Evolutionary conservation across 2,113 vertebrate species (phyloP).

Genomic region (Mastomys coucha): DNA sequence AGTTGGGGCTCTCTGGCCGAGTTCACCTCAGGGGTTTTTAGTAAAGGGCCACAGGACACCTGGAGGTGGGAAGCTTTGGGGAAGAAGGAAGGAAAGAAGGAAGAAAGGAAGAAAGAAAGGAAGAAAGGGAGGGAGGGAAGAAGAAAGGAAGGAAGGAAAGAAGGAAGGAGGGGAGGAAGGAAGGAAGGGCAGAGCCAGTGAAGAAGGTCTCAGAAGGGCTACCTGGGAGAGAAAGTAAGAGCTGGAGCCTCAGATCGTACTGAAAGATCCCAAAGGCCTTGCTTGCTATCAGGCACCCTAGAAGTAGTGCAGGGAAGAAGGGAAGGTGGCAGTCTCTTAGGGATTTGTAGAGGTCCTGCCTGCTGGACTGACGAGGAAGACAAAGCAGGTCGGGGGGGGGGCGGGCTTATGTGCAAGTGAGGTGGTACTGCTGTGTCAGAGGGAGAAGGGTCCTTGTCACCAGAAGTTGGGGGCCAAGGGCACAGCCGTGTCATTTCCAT

Average conservation of each 20-base stretch:
- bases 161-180: not conserved
- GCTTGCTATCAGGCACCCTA: not conserved
- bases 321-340: not conserved
- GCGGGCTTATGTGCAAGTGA: not conserved
- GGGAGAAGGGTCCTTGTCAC: conserved; percentile 50
- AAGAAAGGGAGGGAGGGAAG: no score
- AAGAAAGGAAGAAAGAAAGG: no score
- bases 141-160: not conserved
- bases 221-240: not conserved
- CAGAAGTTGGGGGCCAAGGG: conserved; percentile 46
- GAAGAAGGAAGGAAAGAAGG: not conserved
- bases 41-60: rapidly evolving
- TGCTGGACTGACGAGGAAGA: not conserved
- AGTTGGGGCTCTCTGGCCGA: no score
- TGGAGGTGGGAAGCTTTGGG: not conserved
- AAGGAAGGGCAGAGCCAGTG: not conserved
- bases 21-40: not conserved
- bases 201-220: not conserved
- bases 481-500: not conserved
- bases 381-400: not conserved
- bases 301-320: not conserved
- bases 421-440: not conserved
- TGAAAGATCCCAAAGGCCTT: not conserved
- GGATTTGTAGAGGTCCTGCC: not conserved
- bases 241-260: not conserved